Evolutionary conservation across 2,797 vertebrate genomes (phyloP).

Genomic region (Siniperca scherzeri): DNA sequence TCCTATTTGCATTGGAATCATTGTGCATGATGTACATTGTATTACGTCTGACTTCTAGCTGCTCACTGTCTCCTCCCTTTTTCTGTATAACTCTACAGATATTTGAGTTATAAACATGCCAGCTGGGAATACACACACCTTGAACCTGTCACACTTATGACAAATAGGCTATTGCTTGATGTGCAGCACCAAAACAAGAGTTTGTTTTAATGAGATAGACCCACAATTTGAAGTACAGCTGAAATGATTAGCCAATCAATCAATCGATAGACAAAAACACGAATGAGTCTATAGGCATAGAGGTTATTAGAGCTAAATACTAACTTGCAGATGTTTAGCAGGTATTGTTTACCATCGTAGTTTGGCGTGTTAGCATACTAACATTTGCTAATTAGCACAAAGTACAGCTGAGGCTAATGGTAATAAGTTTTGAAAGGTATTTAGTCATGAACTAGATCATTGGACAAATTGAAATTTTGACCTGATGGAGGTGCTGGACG

Average conservation of each 20-base stretch:
- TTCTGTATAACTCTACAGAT: slow-evolving; percentile 34
- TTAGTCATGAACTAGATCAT: neutral
- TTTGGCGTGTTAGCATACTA: neutral
- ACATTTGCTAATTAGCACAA: neutral
- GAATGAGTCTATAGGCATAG: neutral
- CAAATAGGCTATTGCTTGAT: slow-evolving; percentile 20
- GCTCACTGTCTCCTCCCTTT: slow-evolving; percentile 30
- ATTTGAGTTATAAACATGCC: slow-evolving; percentile 49
- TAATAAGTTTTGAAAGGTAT: neutral
- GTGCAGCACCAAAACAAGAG: slow-evolving; percentile 24
- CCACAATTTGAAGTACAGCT: neutral
- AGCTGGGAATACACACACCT: slow-evolving; percentile 48
- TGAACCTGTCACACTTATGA: slow-evolving; percentile 43
- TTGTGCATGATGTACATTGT: slow-evolving; percentile 43
- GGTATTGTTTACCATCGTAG: neutral
- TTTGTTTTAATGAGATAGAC: slow-evolving; percentile 7
- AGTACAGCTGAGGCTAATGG: neutral
- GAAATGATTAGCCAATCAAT: neutral
- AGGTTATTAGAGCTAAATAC: neutral
- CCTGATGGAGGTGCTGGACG: too few relatives aligned
- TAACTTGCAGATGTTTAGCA: neutral
- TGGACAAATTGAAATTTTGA: neutral
- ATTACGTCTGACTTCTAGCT: slow-evolving; percentile 36
- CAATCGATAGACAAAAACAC: neutral
- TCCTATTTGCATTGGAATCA: slow-evolving; percentile 55